Evolutionary conservation across 1,140 invertebrate genomes (phyloP), one percentile per base, ranked within the genome.

Genomic region (Leptinotarsa defecta): DNA sequence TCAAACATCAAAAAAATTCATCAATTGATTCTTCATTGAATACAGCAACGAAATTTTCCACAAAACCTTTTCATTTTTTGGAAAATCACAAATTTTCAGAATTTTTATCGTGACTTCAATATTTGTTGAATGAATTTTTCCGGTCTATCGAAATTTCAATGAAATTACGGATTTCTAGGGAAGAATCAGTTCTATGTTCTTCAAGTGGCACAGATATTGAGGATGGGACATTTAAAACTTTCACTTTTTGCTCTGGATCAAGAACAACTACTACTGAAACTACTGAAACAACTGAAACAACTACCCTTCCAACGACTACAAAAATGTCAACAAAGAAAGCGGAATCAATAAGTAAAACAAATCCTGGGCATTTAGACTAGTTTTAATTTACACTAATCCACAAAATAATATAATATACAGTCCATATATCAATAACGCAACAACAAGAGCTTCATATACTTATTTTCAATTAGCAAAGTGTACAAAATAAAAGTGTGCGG

Each of bases 321-420:
- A 15, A 24, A 65, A 13, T 20, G 63, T 17, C 1, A 20, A 65
- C 17, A 19, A 65, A 13, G 63, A 65, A 65, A 65, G 4, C 17
- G 15, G 15, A 4, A 2, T 57, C 52, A 3, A n/a, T 4, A 57
- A 6, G 6, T 57, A 57, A 24, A 11, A 67, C n/a, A 67, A 67
- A 11, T 4, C 5, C 19, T 15, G 22, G 77, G 81, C 79, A 80
- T 82, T 73, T 81, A 79, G 74, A 80, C 77, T 81, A 79, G 71
- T 65, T 81, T 81, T 82, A 78, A 80, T 81, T 77, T 81, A 81
- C 82, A 83, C 76, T 81, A 82, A 82, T 78, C 81, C 80, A 82
- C 77, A 83, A 82, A 82, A 80, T 81, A 80, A 79, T 79, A 74
- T 79, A 80, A 79, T 82, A 80, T 82, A 82, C 81, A 83, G 77